Conservation (phyloP, 2,888 invertebrate genomes). For the Sinopyrophorus schimmeli region DNA sequence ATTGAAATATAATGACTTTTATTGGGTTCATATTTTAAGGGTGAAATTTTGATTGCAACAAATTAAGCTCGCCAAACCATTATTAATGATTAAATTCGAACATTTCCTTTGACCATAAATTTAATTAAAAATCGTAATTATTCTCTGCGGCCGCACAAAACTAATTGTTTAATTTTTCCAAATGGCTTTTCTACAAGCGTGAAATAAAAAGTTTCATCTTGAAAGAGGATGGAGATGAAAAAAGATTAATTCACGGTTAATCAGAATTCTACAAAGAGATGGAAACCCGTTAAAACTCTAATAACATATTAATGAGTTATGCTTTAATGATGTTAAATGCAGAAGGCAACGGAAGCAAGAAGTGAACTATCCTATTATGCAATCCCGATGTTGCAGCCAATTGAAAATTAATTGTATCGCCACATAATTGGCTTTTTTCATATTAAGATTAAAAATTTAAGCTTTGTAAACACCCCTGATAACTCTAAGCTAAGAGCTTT, state of each 20-base stretch:
- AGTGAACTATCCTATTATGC: conserved; percentile 23
- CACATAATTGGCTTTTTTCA: too few species aligned
- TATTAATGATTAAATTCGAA: too few species aligned
- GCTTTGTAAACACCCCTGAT: too few species aligned
- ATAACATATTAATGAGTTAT: conserved; percentile 37
- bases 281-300: conserved; percentile 36
- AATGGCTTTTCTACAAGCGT: conserved; percentile 15
- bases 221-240: not conserved
- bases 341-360: too few species aligned
- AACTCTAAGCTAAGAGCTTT: too few species aligned
- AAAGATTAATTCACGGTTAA: conserved; percentile 8
- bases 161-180: conserved; percentile 17
- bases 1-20: conserved; percentile 24
- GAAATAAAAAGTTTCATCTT: conserved; percentile 9
- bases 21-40: too few species aligned
- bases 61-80: too few species aligned
- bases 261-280: conserved; percentile 36
- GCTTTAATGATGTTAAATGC: conserved; percentile 35
- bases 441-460: too few species aligned
- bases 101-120: too few species aligned
- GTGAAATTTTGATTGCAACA: too few species aligned
- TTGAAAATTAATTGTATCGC: too few species aligned
- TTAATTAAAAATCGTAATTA: conserved; percentile 19
- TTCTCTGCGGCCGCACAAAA: conserved; percentile 3
- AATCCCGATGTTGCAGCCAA: too few species aligned